Conservation (phyloP, 2,888 invertebrate genomes). For the Dinocampus coccinellae region DNA sequence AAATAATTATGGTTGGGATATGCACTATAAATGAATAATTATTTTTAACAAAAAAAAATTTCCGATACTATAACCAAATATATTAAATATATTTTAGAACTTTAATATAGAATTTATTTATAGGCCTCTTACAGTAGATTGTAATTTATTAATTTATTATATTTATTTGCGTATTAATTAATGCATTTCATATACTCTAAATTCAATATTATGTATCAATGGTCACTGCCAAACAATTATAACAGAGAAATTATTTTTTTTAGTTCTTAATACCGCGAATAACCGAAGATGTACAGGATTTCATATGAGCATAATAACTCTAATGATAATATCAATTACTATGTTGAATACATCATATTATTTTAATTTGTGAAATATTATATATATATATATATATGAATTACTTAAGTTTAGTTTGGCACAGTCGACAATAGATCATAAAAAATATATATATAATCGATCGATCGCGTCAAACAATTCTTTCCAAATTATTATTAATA, state of each 20-base stretch:
- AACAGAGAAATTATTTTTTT: slow-evolving; percentile 7
- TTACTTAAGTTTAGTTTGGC: slow-evolving; percentile 1
- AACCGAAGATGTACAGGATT: not conserved
- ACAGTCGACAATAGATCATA: not conserved
- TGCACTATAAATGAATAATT: slow-evolving; percentile 44
- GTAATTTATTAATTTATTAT: too few relatives aligned
- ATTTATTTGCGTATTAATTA: too few relatives aligned
- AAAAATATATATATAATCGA: not conserved
- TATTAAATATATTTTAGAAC: slow-evolving; percentile 30
- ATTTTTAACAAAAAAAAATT: slow-evolving; percentile 43
- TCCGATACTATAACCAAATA: slow-evolving; percentile 42
- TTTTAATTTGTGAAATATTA: slow-evolving; percentile 22
- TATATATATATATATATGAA: slow-evolving; percentile 20
- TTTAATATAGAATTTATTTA: not conserved
- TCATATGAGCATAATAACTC: not conserved
- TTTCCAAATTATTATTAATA: not conserved
- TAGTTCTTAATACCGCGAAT: not conserved
- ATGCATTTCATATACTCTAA: too few relatives aligned
- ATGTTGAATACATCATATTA: slow-evolving; percentile 27
- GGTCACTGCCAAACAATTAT: slow-evolving; percentile 20
- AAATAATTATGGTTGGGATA: not conserved
- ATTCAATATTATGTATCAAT: slow-evolving; percentile 25
- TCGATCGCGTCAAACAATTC: not conserved
- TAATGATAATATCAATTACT: slow-evolving; percentile 21
- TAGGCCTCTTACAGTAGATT: not conserved